phyloP scores from a whole-genome alignment of 37 sponge, comb jelly and placozoan genomes.

The Amphimedon queenslandica region DNA sequence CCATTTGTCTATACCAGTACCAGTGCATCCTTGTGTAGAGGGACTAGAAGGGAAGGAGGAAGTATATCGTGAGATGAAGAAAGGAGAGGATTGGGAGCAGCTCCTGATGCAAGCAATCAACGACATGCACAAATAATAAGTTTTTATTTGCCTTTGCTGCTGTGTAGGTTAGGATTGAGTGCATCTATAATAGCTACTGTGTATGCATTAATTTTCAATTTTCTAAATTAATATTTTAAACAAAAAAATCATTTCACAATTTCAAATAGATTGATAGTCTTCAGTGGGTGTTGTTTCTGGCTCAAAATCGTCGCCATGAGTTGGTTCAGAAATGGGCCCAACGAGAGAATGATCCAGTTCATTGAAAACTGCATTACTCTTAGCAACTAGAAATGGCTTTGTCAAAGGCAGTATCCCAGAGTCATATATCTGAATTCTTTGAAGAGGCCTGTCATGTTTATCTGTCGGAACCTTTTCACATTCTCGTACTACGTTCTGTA shows the following conservation, averaged over 20 bases:
- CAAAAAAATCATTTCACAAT: too few species aligned
- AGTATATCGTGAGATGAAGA: conserved; percentile 15
- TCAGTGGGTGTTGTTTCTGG: too few species aligned
- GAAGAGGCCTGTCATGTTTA: conserved; percentile 50
- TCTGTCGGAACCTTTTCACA: conserved; percentile 50
- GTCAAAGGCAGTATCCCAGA: conserved; percentile 37
- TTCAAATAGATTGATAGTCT: too few species aligned
- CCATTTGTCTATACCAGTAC: conserved; percentile 22
- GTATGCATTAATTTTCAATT: background rate
- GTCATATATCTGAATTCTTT: conserved; percentile 46
- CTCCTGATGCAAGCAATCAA: conserved; percentile 18
- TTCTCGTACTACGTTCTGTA: conserved; percentile 44
- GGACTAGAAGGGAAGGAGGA: conserved; percentile 7
- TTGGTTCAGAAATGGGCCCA: too few species aligned
- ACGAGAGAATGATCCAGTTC: background rate
- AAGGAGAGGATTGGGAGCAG: conserved; percentile 57
- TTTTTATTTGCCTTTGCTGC: too few species aligned
- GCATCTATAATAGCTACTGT: too few species aligned
- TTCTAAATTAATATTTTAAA: background rate
- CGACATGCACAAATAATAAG: background rate
- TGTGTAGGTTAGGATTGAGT: too few species aligned
- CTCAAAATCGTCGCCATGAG: too few species aligned
- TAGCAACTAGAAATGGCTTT: conserved; percentile 46
- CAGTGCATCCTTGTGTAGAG: background rate
- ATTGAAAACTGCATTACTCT: conserved; percentile 16